Evolutionary conservation across 2,888 invertebrate species (phyloP).

Genomic region (Lithophane leautieri): DNA sequence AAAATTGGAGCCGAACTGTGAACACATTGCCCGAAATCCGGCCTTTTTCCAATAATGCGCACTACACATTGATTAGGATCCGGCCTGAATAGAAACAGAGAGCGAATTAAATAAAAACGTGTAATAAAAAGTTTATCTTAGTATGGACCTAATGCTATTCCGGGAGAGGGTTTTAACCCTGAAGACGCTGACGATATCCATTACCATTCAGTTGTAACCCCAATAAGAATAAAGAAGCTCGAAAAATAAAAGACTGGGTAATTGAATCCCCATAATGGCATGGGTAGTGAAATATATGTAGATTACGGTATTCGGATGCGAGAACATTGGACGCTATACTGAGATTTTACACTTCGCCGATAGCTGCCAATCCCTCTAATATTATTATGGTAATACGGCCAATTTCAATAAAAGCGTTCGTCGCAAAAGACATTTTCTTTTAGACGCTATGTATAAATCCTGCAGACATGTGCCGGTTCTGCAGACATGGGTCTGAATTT

Average conservation of each 20-base stretch:
- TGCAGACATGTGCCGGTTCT: constrained; percentile 81
- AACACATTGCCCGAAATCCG: constrained; percentile 42
- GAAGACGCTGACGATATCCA: constrained; percentile 73
- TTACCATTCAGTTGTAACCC: constrained; percentile 74
- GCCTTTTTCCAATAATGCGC: constrained; percentile 51
- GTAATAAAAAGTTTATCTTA: constrained; percentile 72
- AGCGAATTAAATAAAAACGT: constrained; percentile 70
- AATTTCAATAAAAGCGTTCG: constrained; percentile 89
- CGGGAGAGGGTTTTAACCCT: constrained; percentile 70
- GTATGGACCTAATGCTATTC: constrained; percentile 69
- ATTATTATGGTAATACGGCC: constrained; percentile 89
- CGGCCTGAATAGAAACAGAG: constrained; percentile 60
- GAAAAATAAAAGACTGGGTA: constrained; percentile 81
- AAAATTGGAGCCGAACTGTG: constrained; percentile 38
- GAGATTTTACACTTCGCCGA: constrained; percentile 87
- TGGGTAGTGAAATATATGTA: constrained; percentile 82
- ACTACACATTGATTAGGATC: constrained; percentile 67
- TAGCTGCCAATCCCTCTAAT: constrained; percentile 89
- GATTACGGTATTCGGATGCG: constrained; percentile 75
- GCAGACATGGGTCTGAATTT: constrained; percentile 83
- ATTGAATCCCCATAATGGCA: constrained; percentile 85
- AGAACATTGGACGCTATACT: constrained; percentile 83
- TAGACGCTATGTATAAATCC: constrained; percentile 82
- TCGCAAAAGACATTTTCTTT: constrained; percentile 83
- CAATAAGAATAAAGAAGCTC: constrained; percentile 78